Conservation (phyloP, 1,140 invertebrate genomes). For the Hycleus cichorii region DNA sequence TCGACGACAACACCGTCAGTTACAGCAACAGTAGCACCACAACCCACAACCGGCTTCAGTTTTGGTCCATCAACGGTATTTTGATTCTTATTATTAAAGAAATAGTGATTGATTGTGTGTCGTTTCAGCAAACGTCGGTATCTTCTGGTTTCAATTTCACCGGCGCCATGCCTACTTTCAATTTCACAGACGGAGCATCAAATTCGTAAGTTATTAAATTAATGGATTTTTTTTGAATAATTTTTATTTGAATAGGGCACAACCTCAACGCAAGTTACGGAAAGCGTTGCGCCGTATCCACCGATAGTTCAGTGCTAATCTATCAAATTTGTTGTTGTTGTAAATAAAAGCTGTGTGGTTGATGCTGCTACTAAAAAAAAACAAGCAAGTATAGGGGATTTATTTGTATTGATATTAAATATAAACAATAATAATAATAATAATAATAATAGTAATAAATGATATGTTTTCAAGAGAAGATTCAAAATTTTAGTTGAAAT, state of each 20-base stretch:
- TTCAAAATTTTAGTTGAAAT: slow-evolving; percentile 2
- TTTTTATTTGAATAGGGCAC: slow-evolving; percentile 6
- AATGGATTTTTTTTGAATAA: not conserved
- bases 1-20: too few species aligned
- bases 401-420: too few species aligned
- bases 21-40: too few species aligned
- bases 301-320: slow-evolving; percentile 15
- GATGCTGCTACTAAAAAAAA: too few species aligned
- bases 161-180: slow-evolving; percentile 24
- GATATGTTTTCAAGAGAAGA: too few species aligned
- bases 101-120: too few species aligned
- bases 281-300: slow-evolving; percentile 24
- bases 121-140: too few species aligned
- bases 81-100: too few species aligned
- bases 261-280: slow-evolving; percentile 15
- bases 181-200: slow-evolving; percentile 20
- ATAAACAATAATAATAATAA: too few species aligned
- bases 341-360: not conserved
- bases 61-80: slow-evolving; percentile 25
- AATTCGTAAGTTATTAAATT: not conserved
- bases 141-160: slow-evolving; percentile 26
- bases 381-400: too few species aligned
- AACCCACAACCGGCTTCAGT: slow-evolving; percentile 14
- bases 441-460: too few species aligned
- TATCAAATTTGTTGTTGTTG: not conserved